phyloP scores from a whole-genome alignment of 2,797 vertebrate species.

The Amphiprion clarkii region DNA sequence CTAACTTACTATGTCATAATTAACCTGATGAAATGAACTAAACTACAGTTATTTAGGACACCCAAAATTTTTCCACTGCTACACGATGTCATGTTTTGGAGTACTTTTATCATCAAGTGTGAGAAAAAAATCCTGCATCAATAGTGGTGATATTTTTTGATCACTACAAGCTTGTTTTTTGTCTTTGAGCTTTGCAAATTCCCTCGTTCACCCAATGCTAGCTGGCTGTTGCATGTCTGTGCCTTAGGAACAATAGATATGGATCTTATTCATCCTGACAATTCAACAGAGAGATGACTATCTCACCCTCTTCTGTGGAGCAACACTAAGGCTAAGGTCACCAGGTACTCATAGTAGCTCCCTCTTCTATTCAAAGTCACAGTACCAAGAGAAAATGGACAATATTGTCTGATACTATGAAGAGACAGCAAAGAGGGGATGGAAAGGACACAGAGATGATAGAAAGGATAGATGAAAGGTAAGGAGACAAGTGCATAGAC shows the following conservation, averaged over 20 bases:
- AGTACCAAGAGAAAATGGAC: constrained; percentile 41
- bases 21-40: too few species aligned
- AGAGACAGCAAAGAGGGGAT: constrained; percentile 15
- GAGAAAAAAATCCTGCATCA: constrained; percentile 13
- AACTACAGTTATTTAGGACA: too few species aligned
- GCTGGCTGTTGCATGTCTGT: neutral
- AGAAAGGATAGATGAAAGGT: constrained; percentile 34
- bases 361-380: constrained; percentile 41
- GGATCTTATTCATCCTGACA: constrained; percentile 39
- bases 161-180: constrained; percentile 7
- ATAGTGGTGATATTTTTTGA: neutral
- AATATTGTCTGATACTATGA: constrained; percentile 40
- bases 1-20: too few species aligned
- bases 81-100: neutral
- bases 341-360: neutral
- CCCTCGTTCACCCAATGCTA: neutral
- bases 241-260: constrained; percentile 10
- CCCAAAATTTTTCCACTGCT: too few species aligned
- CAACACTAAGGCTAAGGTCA: constrained; percentile 28
- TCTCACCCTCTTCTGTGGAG: constrained; percentile 9
- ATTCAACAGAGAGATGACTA: constrained; percentile 29
- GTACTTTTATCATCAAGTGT: too few species aligned
- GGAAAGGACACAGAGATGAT: constrained; percentile 27
- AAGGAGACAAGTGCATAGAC: constrained; percentile 26
- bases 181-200: constrained; percentile 6